Percentiles rank a stretch among this genome's conserved stretches.
Evolutionary conservation across 2,888 invertebrate species (phyloP).

Genomic region (Amorpha juglandis): DNA sequence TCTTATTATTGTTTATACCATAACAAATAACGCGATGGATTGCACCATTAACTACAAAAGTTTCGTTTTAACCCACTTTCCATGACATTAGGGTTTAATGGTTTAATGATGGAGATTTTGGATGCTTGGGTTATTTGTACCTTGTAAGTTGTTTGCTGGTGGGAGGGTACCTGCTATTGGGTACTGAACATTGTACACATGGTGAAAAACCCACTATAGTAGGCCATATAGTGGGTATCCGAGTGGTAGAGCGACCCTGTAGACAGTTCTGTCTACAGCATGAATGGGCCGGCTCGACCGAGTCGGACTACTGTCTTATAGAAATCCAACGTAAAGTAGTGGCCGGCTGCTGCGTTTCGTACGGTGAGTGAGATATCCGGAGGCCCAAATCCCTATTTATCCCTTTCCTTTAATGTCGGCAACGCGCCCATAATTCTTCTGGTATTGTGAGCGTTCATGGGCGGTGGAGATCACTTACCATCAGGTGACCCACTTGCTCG

Average conservation of each 20-base stretch:
- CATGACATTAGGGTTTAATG: constrained; percentile 2
- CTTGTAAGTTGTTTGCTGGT: neutral
- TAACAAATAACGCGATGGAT: constrained; percentile 24
- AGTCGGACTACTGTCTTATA: too few species aligned
- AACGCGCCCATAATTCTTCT: neutral
- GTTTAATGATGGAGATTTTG: constrained; percentile 1
- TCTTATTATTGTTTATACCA: constrained; percentile 53
- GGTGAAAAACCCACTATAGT: too few species aligned
- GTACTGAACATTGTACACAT: too few species aligned
- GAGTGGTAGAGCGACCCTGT: too few species aligned
- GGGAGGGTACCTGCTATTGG: too few species aligned
- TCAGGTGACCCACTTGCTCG: too few species aligned
- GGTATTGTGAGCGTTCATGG: neutral
- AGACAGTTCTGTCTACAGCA: too few species aligned
- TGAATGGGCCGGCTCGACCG: too few species aligned
- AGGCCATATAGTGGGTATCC: too few species aligned
- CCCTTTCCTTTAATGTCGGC: neutral
- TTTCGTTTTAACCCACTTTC: constrained; percentile 25
- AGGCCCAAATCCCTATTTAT: neutral
- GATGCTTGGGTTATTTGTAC: neutral
- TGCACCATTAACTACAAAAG: constrained; percentile 21
- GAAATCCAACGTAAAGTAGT: too few species aligned
- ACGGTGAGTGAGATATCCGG: too few species aligned
- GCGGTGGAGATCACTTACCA: neutral
- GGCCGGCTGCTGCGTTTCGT: too few species aligned